Evolutionary conservation across 2,888 invertebrate species (phyloP), one percentile per base, ranked within the genome.

Genomic region (Norana najaformis): DNA sequence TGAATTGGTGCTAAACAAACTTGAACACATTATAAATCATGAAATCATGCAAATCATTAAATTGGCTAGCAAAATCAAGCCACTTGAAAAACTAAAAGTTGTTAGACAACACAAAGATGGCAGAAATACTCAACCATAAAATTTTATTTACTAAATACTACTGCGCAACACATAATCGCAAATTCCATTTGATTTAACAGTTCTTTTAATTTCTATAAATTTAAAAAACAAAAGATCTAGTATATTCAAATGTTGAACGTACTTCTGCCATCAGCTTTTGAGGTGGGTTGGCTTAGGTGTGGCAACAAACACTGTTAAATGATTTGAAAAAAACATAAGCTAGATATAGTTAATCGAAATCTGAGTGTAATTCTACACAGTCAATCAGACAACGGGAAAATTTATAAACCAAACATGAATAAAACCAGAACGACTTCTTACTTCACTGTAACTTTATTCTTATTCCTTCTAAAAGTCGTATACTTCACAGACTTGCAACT

Each of bases 391-490:
- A 11, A n/a, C n/a, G 69, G 69, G 16, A 69, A 69, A 69, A 69
- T 69, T 69, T n/a, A 69, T 69, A n/a, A 69, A 69, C 69, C 11
- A 69, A 6, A 69, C 69, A 85, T 85, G 37, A 85, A 85, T 35
- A 85, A 37, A 35, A 85, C 85, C n/a, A 85, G 36, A 83, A 85
- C 85, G 18, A 85, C 35, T 85, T 85, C 85, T 85, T 20, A 36
- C 30, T 36, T 85, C 85, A 85, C 85, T 85, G 85, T 36, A 85
- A 85, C 85, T 85, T 85, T 85, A 85, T 85, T 85, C 85, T 85
- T 35, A 85, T 85, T 85, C 85, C 85, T 85, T 85, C 23, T 23
- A 85, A 37, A 85, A 85, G 18, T 23, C 20, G 37, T 20, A 85
- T 85, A 36, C 37, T 35, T 35, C 85, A 85, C 85, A 85, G 85